phyloP scores from a whole-genome alignment of 2,797 vertebrate species.

The Erethizon dorsatum region DNA sequence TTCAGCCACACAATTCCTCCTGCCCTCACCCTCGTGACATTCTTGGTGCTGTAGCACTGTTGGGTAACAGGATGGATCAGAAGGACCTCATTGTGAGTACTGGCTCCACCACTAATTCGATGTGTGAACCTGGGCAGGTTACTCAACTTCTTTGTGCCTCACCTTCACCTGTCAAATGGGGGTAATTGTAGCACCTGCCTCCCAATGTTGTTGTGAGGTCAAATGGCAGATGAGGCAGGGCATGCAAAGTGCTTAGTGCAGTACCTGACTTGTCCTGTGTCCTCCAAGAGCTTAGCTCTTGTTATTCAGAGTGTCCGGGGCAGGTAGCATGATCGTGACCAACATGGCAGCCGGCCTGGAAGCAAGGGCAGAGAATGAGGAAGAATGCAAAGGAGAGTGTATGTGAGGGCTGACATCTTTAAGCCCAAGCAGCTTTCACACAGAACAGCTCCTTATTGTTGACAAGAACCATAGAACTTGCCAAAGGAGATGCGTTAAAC shows the following conservation, averaged over 20 bases:
- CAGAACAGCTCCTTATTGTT: not conserved
- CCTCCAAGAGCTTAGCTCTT: not conserved
- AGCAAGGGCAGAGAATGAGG: not conserved
- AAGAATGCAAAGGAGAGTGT: not conserved
- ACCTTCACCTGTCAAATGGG: conserved; percentile 73
- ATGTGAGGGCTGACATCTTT: not conserved
- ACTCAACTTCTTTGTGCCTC: not conserved
- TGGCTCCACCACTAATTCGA: not conserved
- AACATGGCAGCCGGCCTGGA: not conserved
- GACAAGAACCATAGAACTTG: not conserved
- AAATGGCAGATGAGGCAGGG: not conserved
- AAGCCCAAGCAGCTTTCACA: not conserved
- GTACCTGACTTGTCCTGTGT: fast-evolving
- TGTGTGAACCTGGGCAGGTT: conserved; percentile 34
- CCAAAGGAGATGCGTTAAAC: not conserved
- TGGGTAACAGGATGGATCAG: not conserved
- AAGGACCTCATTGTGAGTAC: not conserved
- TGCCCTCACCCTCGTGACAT: not conserved
- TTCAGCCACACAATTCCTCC: not conserved
- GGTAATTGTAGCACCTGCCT: conserved; percentile 59
- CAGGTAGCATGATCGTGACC: not conserved
- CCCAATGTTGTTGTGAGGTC: not conserved
- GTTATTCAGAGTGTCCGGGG: not conserved
- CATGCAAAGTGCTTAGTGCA: fast-evolving
- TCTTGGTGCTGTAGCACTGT: not conserved